A percentile compares a stretch with the other conserved stretches of the same genome.
phyloP scores from a whole-genome alignment of 2,888 invertebrate genomes.

The Bombyx huttoni region DNA sequence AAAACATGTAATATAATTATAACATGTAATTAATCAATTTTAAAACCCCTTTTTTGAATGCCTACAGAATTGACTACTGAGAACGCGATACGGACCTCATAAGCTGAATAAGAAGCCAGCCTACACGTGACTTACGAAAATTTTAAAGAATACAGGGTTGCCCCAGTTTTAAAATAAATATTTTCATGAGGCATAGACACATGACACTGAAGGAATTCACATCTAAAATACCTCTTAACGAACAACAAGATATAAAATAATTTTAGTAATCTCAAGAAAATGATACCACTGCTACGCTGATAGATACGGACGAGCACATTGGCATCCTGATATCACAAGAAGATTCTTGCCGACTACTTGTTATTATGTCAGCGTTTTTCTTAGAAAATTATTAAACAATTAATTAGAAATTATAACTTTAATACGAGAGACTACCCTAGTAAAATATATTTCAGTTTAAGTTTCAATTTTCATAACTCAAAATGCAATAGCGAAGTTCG shows the following conservation, averaged over 20 bases:
- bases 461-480: constrained; percentile 5
- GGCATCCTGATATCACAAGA: too few species aligned
- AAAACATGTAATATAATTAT: too few species aligned
- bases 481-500: constrained; percentile 11
- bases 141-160: constrained; percentile 29
- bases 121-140: constrained; percentile 41
- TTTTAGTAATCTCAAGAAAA: too few species aligned
- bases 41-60: constrained; percentile 29
- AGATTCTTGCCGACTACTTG: too few species aligned
- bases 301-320: too few species aligned
- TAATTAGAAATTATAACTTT: too few species aligned
- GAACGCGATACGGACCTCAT: constrained; percentile 43
- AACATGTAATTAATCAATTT: constrained; percentile 32
- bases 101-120: constrained; percentile 41
- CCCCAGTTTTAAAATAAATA: not conserved
- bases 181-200: not conserved
- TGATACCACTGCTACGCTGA: too few species aligned
- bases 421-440: too few species aligned
- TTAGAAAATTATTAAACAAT: too few species aligned
- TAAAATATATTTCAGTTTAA: too few species aligned
- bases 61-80: constrained; percentile 45
- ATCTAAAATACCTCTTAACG: not conserved
- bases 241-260: too few species aligned
- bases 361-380: too few species aligned
- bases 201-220: not conserved